Evolutionary conservation across 2,113 vertebrate species (phyloP).

Genomic region (Scalopus aquaticus): DNA sequence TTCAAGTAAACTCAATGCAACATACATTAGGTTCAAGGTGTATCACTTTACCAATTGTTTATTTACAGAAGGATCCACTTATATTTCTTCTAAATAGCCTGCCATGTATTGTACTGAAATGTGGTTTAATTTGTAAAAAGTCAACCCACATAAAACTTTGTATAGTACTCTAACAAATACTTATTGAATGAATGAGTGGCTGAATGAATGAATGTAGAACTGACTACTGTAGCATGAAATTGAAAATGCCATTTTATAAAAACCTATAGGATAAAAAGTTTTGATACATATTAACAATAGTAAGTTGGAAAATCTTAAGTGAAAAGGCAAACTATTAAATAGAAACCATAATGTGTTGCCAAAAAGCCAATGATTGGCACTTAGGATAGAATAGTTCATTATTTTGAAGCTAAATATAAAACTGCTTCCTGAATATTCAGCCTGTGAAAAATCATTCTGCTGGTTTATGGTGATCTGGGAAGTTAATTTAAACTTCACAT

Average conservation of each 20-base stretch:
- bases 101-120: not conserved
- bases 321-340: not conserved
- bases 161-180: not conserved
- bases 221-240: not conserved
- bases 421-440: slow-evolving; percentile 65
- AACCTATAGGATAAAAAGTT: not conserved
- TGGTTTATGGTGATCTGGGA: slow-evolving; percentile 56
- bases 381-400: slow-evolving; percentile 62
- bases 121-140: slow-evolving; percentile 18
- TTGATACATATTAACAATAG: not conserved
- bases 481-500: slow-evolving; percentile 67
- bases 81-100: not conserved
- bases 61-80: not conserved
- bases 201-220: slow-evolving; percentile 11
- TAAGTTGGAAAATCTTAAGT: slow-evolving; percentile 39
- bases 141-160: not conserved
- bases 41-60: not conserved
- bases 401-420: slow-evolving; percentile 71
- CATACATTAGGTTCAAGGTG: not conserved
- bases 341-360: slow-evolving; percentile 51
- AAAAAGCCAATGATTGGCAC: slow-evolving; percentile 55
- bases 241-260: slow-evolving; percentile 8
- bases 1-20: not conserved
- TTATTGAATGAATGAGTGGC: not conserved
- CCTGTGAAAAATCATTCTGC: slow-evolving; percentile 40